Evolutionary conservation across 2,113 vertebrate genomes (phyloP).

Genomic region (Hippolais icterina): DNA sequence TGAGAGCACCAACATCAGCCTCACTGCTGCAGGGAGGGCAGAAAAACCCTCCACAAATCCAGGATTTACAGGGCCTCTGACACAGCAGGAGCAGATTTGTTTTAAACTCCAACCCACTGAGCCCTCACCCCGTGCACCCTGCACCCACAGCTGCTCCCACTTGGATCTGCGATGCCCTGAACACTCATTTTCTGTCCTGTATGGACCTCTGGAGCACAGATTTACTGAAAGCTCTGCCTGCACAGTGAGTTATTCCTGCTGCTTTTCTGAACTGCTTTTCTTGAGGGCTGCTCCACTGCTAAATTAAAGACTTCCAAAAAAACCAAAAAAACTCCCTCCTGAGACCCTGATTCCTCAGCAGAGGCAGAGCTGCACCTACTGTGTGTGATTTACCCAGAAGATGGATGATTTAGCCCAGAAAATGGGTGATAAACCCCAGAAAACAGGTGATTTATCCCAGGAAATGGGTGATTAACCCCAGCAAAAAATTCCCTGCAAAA

Average conservation of each 20-base stretch:
- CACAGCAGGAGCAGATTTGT: not conserved
- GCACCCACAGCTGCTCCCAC: not conserved
- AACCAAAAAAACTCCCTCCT: not conserved
- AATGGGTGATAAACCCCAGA: not conserved
- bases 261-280: not conserved
- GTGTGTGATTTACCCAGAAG: not conserved
- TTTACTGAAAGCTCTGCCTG: not conserved
- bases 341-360: not conserved
- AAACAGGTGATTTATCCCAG: accelerated
- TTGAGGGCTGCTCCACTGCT: not conserved
- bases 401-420: not conserved
- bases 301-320: not conserved
- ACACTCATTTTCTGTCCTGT: not conserved
- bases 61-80: not conserved
- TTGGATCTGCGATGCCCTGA: not conserved
- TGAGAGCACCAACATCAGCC: not conserved
- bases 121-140: not conserved
- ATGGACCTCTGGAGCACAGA: not conserved
- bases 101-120: not conserved
- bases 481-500: not conserved
- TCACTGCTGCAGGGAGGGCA: not conserved
- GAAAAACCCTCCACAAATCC: not conserved
- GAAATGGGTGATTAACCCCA: not conserved
- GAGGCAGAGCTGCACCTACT: not conserved
- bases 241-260: not conserved